Percentiles rank a stretch among this genome's conserved stretches.
Conservation (phyloP, 2,113 vertebrate species). For the Scopus umbretta region DNA sequence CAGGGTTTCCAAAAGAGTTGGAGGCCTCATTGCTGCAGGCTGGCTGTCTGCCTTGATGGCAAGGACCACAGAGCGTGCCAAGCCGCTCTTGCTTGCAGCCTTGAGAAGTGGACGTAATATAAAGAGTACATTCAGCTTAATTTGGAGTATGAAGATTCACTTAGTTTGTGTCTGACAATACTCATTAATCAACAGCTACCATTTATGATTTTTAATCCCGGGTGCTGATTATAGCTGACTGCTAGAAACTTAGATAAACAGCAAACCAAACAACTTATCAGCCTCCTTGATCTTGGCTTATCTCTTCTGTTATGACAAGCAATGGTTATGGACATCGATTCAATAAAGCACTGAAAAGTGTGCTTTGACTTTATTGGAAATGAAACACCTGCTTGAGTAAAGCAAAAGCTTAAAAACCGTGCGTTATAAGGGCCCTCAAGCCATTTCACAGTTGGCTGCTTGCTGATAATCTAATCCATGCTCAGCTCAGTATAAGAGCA, state of each 20-base stretch:
- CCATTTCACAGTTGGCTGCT: background rate
- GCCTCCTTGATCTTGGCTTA: background rate
- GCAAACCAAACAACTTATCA: background rate
- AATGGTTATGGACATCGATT: background rate
- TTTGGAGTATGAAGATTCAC: background rate
- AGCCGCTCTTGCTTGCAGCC: background rate
- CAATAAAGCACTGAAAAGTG: background rate
- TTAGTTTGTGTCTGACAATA: background rate
- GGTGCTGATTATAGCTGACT: background rate
- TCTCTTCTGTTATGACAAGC: background rate
- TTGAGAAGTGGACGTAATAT: accelerated
- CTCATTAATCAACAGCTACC: background rate
- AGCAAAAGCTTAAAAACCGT: background rate
- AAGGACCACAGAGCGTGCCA: accelerated
- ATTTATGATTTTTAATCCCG: background rate
- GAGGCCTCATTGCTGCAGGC: background rate
- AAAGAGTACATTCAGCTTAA: background rate
- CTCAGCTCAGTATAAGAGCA: background rate
- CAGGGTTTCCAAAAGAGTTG: background rate
- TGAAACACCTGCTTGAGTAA: background rate
- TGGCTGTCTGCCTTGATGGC: too few species aligned
- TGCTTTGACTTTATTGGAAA: background rate
- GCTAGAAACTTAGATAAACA: background rate
- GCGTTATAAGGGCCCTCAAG: background rate
- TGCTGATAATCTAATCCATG: background rate